Evolutionary conservation across 2,797 vertebrate species (phyloP).

Genomic region (Brachymystax lenok): DNA sequence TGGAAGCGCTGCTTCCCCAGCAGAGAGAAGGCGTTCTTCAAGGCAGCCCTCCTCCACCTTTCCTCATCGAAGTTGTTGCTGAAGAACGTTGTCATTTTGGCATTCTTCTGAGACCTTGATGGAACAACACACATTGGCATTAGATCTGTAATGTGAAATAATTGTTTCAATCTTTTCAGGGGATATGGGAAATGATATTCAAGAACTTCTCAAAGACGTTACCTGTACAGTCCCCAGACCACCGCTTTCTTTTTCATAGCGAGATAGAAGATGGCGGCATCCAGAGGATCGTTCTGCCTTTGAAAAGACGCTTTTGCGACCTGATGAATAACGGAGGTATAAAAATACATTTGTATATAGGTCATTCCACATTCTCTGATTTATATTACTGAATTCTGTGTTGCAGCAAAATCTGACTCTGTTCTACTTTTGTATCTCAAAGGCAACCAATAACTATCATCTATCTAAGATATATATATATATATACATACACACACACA

Average conservation of each 20-base stretch:
- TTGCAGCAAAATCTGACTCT: slow-evolving; percentile 22
- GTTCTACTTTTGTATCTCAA: neutral
- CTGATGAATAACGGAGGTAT: slow-evolving; percentile 65
- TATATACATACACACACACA: too few relatives aligned
- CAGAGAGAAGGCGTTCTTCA: slow-evolving; percentile 98
- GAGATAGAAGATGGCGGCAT: slow-evolving; percentile 95
- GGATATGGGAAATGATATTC: neutral
- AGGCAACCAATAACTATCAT: neutral
- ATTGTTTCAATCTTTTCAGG: neutral
- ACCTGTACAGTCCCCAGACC: slow-evolving; percentile 98
- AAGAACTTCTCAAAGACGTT: slow-evolving; percentile 23
- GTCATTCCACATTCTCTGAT: neutral
- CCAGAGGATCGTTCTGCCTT: slow-evolving; percentile 92
- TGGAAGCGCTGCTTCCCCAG: slow-evolving; percentile 98
- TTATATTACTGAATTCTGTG: slow-evolving; percentile 18
- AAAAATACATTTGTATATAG: slow-evolving; percentile 1
- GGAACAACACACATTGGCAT: neutral
- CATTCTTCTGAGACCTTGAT: slow-evolving; percentile 89
- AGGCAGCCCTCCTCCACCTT: slow-evolving; percentile 94
- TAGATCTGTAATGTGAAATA: neutral
- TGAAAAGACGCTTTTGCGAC: slow-evolving; percentile 96
- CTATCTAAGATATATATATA: too few relatives aligned
- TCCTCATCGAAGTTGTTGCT: slow-evolving; percentile 96
- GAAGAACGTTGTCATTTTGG: slow-evolving; percentile 97
- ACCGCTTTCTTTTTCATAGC: slow-evolving; percentile 98